Percentiles rank a stretch among this genome's conserved stretches.
phyloP scores from a whole-genome alignment of 2,797 vertebrate genomes.

The Lacerta bilineata region DNA sequence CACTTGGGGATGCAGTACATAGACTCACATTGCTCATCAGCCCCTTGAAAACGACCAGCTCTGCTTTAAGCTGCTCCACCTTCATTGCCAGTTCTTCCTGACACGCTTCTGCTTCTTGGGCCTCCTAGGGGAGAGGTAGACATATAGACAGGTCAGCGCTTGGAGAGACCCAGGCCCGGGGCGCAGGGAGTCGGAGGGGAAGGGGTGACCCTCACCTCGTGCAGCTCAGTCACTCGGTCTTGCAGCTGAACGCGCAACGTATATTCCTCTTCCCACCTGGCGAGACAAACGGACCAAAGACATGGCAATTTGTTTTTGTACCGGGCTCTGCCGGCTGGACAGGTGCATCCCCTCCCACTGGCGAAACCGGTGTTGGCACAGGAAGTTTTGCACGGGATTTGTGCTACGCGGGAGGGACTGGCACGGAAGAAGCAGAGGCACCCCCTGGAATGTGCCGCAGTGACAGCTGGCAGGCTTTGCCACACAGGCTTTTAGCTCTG shows the following conservation, averaged over 20 bases:
- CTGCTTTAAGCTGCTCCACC: slow-evolving; percentile 95
- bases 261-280: slow-evolving; percentile 98
- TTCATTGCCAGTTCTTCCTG: slow-evolving; percentile 95
- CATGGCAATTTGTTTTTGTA: background rate
- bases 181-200: accelerated
- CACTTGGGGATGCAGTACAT: background rate
- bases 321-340: accelerated
- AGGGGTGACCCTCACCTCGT: slow-evolving; percentile 85
- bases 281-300: slow-evolving; percentile 38
- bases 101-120: slow-evolving; percentile 95
- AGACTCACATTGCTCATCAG: slow-evolving; percentile 97
- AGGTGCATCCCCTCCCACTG: background rate
- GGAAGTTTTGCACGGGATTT: background rate
- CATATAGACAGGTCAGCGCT: background rate
- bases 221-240: slow-evolving; percentile 90
- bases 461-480: background rate
- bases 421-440: slow-evolving; percentile 3
- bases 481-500: background rate
- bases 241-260: slow-evolving; percentile 92
- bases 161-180: background rate
- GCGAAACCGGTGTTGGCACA: background rate
- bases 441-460: slow-evolving; percentile 39
- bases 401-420: background rate
- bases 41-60: slow-evolving; percentile 97
- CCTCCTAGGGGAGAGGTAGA: slow-evolving; percentile 82